These are phyloP conservation scores for Sussaba pulchella DNA, from an alignment of 2,888 invertebrate genomes.

Conservation along the genomic window DNA sequence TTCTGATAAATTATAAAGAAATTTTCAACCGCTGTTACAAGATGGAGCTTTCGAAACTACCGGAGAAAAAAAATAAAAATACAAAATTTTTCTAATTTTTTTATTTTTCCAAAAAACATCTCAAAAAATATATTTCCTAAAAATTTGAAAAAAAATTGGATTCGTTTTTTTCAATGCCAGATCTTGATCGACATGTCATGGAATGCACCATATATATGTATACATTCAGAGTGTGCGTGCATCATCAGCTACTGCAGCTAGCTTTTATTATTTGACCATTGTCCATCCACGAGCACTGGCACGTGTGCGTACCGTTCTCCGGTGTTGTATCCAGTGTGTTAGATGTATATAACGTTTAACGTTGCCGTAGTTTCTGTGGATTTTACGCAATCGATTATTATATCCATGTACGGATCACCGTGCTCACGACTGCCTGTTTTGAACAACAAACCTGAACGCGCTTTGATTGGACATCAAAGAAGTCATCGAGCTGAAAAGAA, in stretches of 20 bases:
- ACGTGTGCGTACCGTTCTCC: slow-evolving; percentile 52
- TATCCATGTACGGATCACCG: slow-evolving; percentile 26
- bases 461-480: background rate
- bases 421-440: background rate
- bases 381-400: slow-evolving; percentile 26
- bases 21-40: too few species aligned
- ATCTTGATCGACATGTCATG: too few species aligned
- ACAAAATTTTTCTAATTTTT: too few species aligned
- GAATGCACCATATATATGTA: slow-evolving; percentile 15
- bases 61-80: too few species aligned
- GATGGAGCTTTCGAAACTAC: too few species aligned
- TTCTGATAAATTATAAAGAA: too few species aligned
- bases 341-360: background rate
- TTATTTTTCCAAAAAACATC: too few species aligned
- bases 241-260: slow-evolving; percentile 21
- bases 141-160: too few species aligned
- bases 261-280: slow-evolving; percentile 66
- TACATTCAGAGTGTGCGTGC: slow-evolving; percentile 29
- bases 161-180: too few species aligned
- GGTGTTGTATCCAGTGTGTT: slow-evolving; percentile 25
- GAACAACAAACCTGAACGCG: background rate
- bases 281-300: slow-evolving; percentile 54
- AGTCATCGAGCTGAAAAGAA: background rate
- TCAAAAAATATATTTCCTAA: too few species aligned
- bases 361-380: slow-evolving; percentile 7